Evolutionary conservation across 2,113 vertebrate genomes (phyloP).

Genomic region (Ptilorrhoa leucosticta): DNA sequence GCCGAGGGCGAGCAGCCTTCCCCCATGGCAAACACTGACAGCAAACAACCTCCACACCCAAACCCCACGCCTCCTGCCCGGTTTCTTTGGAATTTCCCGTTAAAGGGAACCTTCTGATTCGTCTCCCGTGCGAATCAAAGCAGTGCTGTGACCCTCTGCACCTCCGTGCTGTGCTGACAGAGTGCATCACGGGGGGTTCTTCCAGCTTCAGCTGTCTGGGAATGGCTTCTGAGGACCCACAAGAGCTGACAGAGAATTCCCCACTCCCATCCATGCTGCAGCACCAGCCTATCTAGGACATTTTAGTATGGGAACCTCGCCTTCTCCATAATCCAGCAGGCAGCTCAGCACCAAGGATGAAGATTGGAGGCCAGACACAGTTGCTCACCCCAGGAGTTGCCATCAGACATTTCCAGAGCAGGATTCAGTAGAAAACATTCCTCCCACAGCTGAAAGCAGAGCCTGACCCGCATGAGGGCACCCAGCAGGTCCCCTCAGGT

Average conservation of each 20-base stretch:
- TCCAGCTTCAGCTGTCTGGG: background rate
- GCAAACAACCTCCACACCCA: background rate
- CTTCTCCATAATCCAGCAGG: accelerated
- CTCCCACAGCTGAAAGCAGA: background rate
- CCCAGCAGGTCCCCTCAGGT: background rate
- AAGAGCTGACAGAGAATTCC: background rate
- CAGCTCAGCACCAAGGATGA: background rate
- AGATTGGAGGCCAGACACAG: background rate
- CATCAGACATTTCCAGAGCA: background rate
- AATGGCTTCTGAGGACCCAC: background rate
- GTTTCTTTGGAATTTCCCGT: background rate
- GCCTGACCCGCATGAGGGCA: background rate
- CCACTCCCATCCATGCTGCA: background rate
- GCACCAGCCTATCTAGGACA: background rate
- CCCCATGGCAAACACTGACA: background rate
- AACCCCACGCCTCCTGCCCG: background rate
- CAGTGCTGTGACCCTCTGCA: background rate
- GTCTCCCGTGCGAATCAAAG: accelerated
- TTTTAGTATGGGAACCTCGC: accelerated
- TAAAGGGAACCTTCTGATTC: background rate
- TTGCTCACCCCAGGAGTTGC: background rate
- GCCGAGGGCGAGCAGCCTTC: background rate
- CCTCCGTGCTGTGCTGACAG: accelerated
- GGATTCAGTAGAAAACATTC: background rate
- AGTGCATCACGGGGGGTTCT: accelerated